These are phyloP conservation scores for Mirounga angustirostris DNA, from an alignment of 2,113 vertebrate species.

Conservation along the genomic window DNA sequence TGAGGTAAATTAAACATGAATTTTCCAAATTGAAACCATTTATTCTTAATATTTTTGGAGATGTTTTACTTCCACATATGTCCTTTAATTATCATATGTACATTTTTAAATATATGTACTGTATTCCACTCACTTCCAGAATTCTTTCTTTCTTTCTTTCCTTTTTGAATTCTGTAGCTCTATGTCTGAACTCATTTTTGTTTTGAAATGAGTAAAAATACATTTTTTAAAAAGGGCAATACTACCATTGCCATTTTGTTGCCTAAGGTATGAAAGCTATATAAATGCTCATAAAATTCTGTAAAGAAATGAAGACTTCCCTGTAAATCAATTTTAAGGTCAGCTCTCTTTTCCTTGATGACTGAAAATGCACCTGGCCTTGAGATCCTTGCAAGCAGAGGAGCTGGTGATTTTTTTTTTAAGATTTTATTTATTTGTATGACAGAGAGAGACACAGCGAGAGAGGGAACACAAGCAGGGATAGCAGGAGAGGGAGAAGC, in stretches of 20 bases:
- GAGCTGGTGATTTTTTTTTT: not conserved
- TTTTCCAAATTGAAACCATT: not conserved
- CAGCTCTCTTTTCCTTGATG: not conserved
- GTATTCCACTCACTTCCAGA: not conserved
- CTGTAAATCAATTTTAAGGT: slow-evolving; percentile 38
- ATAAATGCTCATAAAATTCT: slow-evolving; percentile 38
- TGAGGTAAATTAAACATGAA: not conserved
- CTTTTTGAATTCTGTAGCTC: not conserved
- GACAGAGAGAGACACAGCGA: too few relatives aligned
- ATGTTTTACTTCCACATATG: not conserved
- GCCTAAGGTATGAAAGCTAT: slow-evolving; percentile 34
- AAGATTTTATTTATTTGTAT: too few relatives aligned
- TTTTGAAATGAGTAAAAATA: slow-evolving; percentile 23
- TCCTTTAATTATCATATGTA: not conserved
- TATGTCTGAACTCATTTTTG: not conserved
- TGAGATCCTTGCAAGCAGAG: not conserved
- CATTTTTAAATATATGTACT: not conserved
- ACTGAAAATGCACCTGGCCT: slow-evolving; percentile 4
- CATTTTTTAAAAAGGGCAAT: slow-evolving; percentile 36
- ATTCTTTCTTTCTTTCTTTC: not conserved
- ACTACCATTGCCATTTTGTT: slow-evolving; percentile 4
- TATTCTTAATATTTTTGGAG: not conserved
- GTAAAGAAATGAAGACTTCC: slow-evolving; percentile 15
- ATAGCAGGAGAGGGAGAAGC: too few relatives aligned
- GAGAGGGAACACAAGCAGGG: too few relatives aligned